Evolutionary conservation across 1,140 invertebrate species (phyloP).

Genomic region (Teleopsis dalmanni): DNA sequence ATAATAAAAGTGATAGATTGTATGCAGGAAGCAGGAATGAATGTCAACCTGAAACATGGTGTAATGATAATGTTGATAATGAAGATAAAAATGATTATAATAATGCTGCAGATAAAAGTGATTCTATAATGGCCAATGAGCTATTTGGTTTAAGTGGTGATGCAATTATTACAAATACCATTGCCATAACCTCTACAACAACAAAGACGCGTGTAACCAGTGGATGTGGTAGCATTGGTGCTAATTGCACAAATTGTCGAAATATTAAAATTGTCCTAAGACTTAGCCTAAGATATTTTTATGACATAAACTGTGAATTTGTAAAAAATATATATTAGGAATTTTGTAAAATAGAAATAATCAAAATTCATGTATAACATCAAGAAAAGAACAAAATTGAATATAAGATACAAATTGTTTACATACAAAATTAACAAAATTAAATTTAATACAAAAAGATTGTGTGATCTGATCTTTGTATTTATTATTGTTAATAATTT

Average conservation of each 20-base stretch:
- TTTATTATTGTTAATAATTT: too few relatives aligned
- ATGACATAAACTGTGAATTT: constrained; percentile 22
- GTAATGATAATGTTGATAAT: constrained; percentile 2
- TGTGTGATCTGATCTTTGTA: too few relatives aligned
- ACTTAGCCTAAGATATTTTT: constrained; percentile 19
- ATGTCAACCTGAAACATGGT: not conserved
- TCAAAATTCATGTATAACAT: too few relatives aligned
- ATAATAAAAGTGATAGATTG: not conserved
- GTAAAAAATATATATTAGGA: constrained; percentile 10
- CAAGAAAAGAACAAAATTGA: too few relatives aligned
- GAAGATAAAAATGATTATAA: constrained; percentile 2
- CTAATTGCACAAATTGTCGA: constrained; percentile 18
- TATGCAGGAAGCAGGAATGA: not conserved
- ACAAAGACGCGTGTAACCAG: constrained; percentile 7
- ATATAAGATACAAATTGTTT: too few relatives aligned
- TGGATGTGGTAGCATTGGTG: constrained; percentile 12
- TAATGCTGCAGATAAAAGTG: too few relatives aligned
- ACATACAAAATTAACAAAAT: too few relatives aligned
- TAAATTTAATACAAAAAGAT: too few relatives aligned
- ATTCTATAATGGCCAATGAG: too few relatives aligned
- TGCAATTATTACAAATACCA: constrained; percentile 5
- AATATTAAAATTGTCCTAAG: constrained; percentile 21
- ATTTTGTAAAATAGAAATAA: too few relatives aligned
- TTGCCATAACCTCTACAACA: constrained; percentile 8
- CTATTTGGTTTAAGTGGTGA: too few relatives aligned